Evolutionary conservation across 2,113 vertebrate species (phyloP), one percentile per base, ranked within the genome.

Genomic region (Piprites chloris): DNA sequence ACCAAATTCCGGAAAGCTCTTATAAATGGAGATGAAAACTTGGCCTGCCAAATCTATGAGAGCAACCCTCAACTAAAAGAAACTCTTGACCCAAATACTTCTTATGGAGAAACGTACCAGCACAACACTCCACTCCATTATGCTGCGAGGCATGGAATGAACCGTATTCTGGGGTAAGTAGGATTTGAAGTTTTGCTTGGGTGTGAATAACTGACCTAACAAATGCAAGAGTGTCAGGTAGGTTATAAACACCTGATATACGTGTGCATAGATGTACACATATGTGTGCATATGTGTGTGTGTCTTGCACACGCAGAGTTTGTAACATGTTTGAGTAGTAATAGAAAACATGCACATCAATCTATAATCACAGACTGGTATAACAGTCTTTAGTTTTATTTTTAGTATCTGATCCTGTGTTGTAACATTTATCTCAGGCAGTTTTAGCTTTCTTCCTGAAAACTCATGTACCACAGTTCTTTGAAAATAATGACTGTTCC

Each of bases 1-100:
- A 99, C 99, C 93, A 99, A 99, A 96, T 99, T 99, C 96, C 99
- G 99, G 74, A 99, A 99, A 98, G 99, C 99, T 87, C 98, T 99
- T 94, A 99, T 99, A 97, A 99, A 98, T 58, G 99, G 99, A 95
- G 99, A 99, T 93, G 99, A 99, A 98, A 97, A 98, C 92, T 97
- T 99, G 97, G 99, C 99, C 93, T 99, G 98, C 98, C 99, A 99
- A 93, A 99, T 99, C 78, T 99, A 99, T 30, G 99, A 99, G 96
- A 99, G 98, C 96, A 99, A 99, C 97, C 99, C 98, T 62, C 99
- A 99, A 94, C 98, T 99, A 71, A 99, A 99, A 97, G 99, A 99
- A 97, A 99, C 99, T 90, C 98, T 99, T 96, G 99, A 99, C 98
- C 99, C 99, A 95, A 99, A 99, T 97, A 98, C 98, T 95, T 99